Base-by-base conservation (phyloP, 2,113 vertebrate genomes). In the Isichthys henryi region DNA sequence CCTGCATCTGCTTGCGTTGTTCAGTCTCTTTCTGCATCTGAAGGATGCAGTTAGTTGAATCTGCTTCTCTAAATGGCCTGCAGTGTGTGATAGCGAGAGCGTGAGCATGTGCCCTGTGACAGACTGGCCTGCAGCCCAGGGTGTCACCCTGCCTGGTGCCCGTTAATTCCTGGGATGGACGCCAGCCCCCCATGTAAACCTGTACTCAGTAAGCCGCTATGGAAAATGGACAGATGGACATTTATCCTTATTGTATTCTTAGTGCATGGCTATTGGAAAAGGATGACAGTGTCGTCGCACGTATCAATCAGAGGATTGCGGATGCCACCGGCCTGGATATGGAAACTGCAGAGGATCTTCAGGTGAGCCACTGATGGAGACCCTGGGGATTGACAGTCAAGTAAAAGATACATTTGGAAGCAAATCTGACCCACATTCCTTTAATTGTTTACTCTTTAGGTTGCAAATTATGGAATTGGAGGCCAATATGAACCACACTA, bases 391-490 rank as follows among this genome's bases (percentile, higher is more conserved):
- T 52, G 39, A 85, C 45, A 2, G 23, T 27, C 10, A 85, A 11
- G 45, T 45, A 48, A 45, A 49, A 13, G 82, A 45, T 46, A 17
- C n/a, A 17, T 5, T 19, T 86, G 49, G 21, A 48, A 52, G 48
- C 27, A 50, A 52, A 86, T 52, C 23, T 52, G 45, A 50, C 23
- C 49, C 0, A 19, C 82, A 10, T 17, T 49, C 3, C 8, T 74
- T 49, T 49, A 9, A 3, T 15, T 52, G 45, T 49, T 77, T 49
- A 11, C 23, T 49, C 88, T 80, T 80, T 31, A 93, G 93, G 88
- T 93, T 15, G 92, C 91, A n/a, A 93, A 93, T 62, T 93, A 93
- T 91, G 93, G 93, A 35, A 92, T 93, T 66, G 93, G 92, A 86
- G 92, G 93, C 53, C 93, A 93, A 21, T 93, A 89, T 90, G 93